phyloP scores from a whole-genome alignment of 1,140 invertebrate species.

The Philaenus spumarius region DNA sequence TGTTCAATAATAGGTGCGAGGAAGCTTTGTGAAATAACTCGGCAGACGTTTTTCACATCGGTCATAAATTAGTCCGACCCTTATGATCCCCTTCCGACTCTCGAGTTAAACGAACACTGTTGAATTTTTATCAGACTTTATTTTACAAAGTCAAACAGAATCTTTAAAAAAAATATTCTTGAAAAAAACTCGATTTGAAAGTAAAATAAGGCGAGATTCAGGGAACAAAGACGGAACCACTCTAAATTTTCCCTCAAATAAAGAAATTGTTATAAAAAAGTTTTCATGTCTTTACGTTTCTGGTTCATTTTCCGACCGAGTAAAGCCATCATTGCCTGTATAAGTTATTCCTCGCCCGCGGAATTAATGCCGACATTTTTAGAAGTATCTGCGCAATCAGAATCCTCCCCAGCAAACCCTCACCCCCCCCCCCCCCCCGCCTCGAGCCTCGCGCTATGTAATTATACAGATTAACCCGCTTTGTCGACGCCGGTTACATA shows the following conservation, averaged over 20 bases:
- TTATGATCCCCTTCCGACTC: too few relatives aligned
- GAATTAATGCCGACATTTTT: slow-evolving; percentile 11
- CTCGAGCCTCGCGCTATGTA: neutral
- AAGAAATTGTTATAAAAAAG: slow-evolving; percentile 4
- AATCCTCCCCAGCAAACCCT: neutral
- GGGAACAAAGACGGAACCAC: neutral
- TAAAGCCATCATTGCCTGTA: slow-evolving; percentile 6
- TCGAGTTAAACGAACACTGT: too few relatives aligned
- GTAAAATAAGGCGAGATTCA: slow-evolving; percentile 5
- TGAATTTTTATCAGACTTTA: too few relatives aligned
- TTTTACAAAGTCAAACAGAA: too few relatives aligned
- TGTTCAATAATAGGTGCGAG: too few relatives aligned
- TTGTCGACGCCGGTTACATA: too few relatives aligned
- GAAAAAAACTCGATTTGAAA: slow-evolving; percentile 5
- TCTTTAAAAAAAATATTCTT: neutral
- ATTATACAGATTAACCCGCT: neutral
- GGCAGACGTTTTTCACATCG: too few relatives aligned
- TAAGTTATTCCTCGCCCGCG: slow-evolving; percentile 6
- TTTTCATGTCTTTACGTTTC: slow-evolving; percentile 11
- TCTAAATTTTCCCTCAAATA: neutral
- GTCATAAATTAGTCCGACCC: too few relatives aligned
- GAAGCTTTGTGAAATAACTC: too few relatives aligned
- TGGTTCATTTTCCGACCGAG: neutral
- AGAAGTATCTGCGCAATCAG: neutral
- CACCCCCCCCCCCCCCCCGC: neutral